A percentile compares a stretch with the other conserved stretches of the same genome.
These are phyloP conservation scores for Anguilla obscura DNA, from an alignment of 2,797 vertebrate species.

Conservation along the genomic window DNA sequence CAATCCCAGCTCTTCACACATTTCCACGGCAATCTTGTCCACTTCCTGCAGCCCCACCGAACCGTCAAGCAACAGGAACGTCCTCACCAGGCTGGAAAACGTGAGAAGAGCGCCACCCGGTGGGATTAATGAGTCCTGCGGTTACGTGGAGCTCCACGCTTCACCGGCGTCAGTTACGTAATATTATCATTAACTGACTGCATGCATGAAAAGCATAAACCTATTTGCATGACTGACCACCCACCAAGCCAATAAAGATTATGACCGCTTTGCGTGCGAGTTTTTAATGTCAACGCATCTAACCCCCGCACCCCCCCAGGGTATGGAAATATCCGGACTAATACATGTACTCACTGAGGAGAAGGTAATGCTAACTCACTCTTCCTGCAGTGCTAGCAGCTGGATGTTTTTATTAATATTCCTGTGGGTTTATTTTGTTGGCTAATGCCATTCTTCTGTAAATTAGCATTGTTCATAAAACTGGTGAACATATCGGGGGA, in stretches of 20 bases:
- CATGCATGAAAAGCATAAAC: neutral
- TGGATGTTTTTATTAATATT: neutral
- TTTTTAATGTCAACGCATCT: neutral
- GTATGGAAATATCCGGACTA: no score
- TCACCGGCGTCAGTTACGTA: neutral
- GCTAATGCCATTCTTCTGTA: no score
- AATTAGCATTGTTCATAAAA: no score
- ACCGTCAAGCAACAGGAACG: conserved; percentile 89
- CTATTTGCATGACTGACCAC: neutral
- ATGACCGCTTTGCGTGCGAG: neutral
- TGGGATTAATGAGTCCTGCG: neutral
- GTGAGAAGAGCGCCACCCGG: neutral
- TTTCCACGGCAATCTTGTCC: conserved; percentile 85
- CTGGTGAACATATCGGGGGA: no score
- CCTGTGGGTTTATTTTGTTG: neutral
- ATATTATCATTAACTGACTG: neutral
- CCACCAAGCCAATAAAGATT: neutral
- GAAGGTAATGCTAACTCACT: neutral
- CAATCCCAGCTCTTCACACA: conserved; percentile 89
- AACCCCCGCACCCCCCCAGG: no score
- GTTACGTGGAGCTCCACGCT: neutral
- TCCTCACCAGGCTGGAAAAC: conserved; percentile 80
- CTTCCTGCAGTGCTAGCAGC: neutral
- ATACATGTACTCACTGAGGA: no score
- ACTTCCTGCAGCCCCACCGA: conserved; percentile 78